A percentile compares a stretch with the other conserved stretches of the same genome.
phyloP scores from a whole-genome alignment of 2,113 vertebrate species.

The Melanotaenia duboulayi region DNA sequence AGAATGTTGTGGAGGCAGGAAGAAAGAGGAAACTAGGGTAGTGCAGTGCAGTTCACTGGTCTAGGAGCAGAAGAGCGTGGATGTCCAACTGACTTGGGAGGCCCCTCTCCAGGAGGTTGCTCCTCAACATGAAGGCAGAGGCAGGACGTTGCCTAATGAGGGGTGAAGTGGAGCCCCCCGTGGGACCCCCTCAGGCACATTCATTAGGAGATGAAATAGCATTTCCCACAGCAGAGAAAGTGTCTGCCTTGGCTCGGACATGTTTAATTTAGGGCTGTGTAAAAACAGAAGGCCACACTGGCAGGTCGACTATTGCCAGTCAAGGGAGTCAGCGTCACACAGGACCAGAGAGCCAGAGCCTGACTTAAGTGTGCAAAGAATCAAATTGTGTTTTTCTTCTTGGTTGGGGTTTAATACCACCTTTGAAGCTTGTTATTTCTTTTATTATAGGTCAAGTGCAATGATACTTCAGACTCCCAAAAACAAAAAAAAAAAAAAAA shows the following conservation, averaged over 20 bases:
- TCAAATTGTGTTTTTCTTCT: slow-evolving; percentile 18
- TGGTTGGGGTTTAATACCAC: slow-evolving; percentile 24
- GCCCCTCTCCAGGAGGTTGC: slow-evolving; percentile 74
- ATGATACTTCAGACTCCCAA: slow-evolving; percentile 36
- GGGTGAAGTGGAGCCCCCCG: slow-evolving; percentile 82
- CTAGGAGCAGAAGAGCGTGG: slow-evolving; percentile 67
- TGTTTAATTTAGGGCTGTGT: slow-evolving; percentile 80
- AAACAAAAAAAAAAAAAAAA: too few species aligned
- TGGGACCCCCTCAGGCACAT: slow-evolving; percentile 83
- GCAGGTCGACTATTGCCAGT: slow-evolving; percentile 51
- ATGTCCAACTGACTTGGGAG: slow-evolving; percentile 71
- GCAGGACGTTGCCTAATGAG: slow-evolving; percentile 82
- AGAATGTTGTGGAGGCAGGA: slow-evolving; percentile 16
- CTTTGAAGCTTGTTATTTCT: slow-evolving; percentile 30
- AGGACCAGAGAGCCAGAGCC: slow-evolving; percentile 8
- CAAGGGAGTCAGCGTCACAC: slow-evolving; percentile 46
- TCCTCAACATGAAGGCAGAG: slow-evolving; percentile 78
- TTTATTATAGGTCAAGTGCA: slow-evolving; percentile 64
- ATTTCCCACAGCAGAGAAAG: slow-evolving; percentile 79
- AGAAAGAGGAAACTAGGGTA: slow-evolving; percentile 6
- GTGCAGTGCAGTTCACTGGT: slow-evolving; percentile 53
- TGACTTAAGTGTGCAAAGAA: slow-evolving; percentile 30
- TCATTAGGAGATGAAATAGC: slow-evolving; percentile 87
- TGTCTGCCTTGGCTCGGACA: slow-evolving; percentile 72
- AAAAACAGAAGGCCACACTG: slow-evolving; percentile 66